Evolutionary conservation across 2,888 invertebrate species (phyloP), one percentile per base, ranked within the genome.

Genomic region (Dolichomitus sp.): DNA sequence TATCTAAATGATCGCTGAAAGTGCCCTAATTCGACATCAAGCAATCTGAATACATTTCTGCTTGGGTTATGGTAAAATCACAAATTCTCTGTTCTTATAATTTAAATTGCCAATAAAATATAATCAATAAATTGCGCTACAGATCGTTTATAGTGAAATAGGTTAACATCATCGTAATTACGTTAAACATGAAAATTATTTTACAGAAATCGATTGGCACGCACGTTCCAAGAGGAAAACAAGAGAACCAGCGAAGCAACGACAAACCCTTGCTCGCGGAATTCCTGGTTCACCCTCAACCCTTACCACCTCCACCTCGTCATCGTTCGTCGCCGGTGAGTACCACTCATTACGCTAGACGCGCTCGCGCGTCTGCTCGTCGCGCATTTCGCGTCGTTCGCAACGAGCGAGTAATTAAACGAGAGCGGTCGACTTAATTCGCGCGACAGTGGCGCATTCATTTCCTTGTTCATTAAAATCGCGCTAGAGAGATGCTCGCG

Each of bases 391-490:
- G 52, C 61, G 33, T 73, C 66, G 72, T 69, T 74, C 65, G 48
- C 63, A 23, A 77, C 65, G 79, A 76, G 79, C 69, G 59, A 77
- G 81, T 81, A 77, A 81, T 81, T 81, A 81, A 81, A 81, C 81
- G 77, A 81, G 81, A 83, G 74, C 79, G 74, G 81, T 86, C 80
- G 84, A 83, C 81, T 86, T 83, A 81, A 86, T 86, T 86, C 83
- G 77, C 68, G 77, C 77, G 68, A 54, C 84, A 78, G 82, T 74
- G 77, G 77, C 78, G 78, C 80, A 84, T 86, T 84, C 86, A 83
- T 83, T 86, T 83, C 81, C 86, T 77, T 81, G 84, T 86, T 86
- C 83, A 84, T 86, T 86, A 84, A 84, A 86, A 84, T 83, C 80
- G 74, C 79, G 79, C 61, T 42, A 37, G 19, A 9, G 42, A 54